Evolutionary conservation across 2,888 invertebrate species (phyloP), one percentile per base, ranked within the genome.

Genomic region (Eupithecia abbreviata): DNA sequence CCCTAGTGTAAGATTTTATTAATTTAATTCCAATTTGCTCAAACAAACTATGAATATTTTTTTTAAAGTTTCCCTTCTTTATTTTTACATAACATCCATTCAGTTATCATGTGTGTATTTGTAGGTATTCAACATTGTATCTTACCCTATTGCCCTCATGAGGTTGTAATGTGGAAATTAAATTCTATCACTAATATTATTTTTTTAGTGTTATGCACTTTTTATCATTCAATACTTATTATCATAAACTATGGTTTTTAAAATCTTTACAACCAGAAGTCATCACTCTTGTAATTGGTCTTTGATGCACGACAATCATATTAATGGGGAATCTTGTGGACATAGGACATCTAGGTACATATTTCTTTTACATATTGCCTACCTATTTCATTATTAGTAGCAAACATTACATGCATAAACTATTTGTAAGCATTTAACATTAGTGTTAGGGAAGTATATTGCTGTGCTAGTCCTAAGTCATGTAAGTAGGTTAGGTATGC

Each of bases 1-100:
- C 94, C 94, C 91, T 95, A 95, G 94, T 88, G 85, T 94, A 94
- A 95, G 94, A 87, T 89, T 30, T 89, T 85, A 89, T 93, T 93
- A 83, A 85, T 92, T 94, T 92, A 88, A 90, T 90, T 92, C 94
- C 93, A 93, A 92, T 92, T 94, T 95, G 95, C 95, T 95, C 95
- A 94, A 94, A 90, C 86, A 88, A 87, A 88, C 88, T 88, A 86
- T 84, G 84, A 84, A 87, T 88, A 89, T 83, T 84, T 81, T 72
- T 88, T 30, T 30, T 30, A 30, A 88, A 85, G 85, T 89, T 90
- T 83, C 83, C 86, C 87, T 90, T 85, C 84, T 90, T 91, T 85
- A 81, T 87, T 86, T 89, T 87, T 87, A 91, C 90, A 90, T 89
- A 90, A 90, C 88, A 58, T 83, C 81, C 72, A 18, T 74, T 74